Evolutionary conservation across 2,888 invertebrate genomes (phyloP), one percentile per base, ranked within the genome.

Genomic region (Pterobdella sp.): DNA sequence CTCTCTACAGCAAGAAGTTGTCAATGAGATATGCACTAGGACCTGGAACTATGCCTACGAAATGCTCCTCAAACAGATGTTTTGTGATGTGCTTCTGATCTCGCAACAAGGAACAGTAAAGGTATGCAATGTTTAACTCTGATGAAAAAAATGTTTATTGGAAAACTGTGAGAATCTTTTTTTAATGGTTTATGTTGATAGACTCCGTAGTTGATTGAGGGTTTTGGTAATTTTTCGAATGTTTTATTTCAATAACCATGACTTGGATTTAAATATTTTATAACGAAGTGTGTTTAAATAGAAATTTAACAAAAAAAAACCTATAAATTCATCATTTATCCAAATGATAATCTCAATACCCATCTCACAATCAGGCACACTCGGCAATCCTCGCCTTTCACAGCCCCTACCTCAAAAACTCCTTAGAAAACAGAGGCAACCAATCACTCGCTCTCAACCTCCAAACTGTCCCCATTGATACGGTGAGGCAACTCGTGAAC

Each of bases 31-130:
- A 4, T 65, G 31, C 14, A 3, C 4, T 2, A 71, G 36, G 35
- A 14, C 63, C 22, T 71, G 71, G 71, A 34, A 71, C 2, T 71
- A 60, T 26, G 34, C 71, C 71, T 71, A 71, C n/a, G 63, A 71
- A 56, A 71, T 71, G 71, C 63, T 71, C 31, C 60, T 71, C 35
- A 36, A 32, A 14, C 71, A 71, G 71, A 35, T 32, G 7, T 56
- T 63, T 29, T 60, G 60, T 26, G 71, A 71, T n/a, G 71, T 71
- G 22, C 34, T 71, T 35, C 32, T 71, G 10, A 26, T 60, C 7
- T 56, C 71, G 3, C 71, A 71, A 36, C 52, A 71, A n/a, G 71
- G 71, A 63, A 32, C 60, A 1, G 37, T 71, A 32, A 71, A 71
- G 63, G 71, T 71, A 35, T 26, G 10, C n/a, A n/a, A n/a, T n/a